phyloP scores from a whole-genome alignment of 1,140 invertebrate genomes.

The Drosophila kanapiae region DNA sequence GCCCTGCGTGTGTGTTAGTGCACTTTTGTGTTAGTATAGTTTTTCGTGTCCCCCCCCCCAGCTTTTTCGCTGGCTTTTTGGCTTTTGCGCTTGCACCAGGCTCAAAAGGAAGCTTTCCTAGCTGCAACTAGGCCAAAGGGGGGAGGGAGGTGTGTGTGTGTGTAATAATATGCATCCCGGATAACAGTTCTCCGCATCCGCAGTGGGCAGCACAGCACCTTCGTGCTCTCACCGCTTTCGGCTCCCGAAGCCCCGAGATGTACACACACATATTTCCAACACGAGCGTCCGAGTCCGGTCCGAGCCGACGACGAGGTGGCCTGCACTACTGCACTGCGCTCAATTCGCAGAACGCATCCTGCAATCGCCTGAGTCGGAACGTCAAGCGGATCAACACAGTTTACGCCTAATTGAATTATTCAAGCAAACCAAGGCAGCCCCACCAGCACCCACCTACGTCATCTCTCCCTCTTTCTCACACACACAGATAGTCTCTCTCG shows the following conservation, averaged over 20 bases:
- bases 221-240: constrained; percentile 2
- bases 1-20: constrained; percentile 1
- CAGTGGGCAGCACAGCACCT: neutral
- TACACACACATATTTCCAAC: neutral
- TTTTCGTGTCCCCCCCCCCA: constrained; percentile 9
- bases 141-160: neutral
- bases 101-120: constrained; percentile 4
- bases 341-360: constrained; percentile 27
- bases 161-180: constrained; percentile 7
- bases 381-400: neutral
- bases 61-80: constrained; percentile 7
- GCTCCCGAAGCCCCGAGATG: constrained; percentile 8
- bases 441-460: constrained; percentile 3
- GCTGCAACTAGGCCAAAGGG: constrained; percentile 9
- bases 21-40: constrained; percentile 36
- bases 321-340: neutral
- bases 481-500: neutral
- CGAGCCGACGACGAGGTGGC: neutral
- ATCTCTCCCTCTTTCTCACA: neutral
- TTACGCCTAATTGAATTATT: constrained; percentile 27
- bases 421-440: neutral
- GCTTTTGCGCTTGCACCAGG: neutral
- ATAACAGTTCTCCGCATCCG: constrained; percentile 4
- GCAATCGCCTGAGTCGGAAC: constrained; percentile 11
- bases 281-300: neutral